A percentile compares a stretch with the other conserved stretches of the same genome.
These are phyloP conservation scores for Eubasilissa splendida DNA, from an alignment of 2,888 invertebrate genomes.

Conservation along the genomic window DNA sequence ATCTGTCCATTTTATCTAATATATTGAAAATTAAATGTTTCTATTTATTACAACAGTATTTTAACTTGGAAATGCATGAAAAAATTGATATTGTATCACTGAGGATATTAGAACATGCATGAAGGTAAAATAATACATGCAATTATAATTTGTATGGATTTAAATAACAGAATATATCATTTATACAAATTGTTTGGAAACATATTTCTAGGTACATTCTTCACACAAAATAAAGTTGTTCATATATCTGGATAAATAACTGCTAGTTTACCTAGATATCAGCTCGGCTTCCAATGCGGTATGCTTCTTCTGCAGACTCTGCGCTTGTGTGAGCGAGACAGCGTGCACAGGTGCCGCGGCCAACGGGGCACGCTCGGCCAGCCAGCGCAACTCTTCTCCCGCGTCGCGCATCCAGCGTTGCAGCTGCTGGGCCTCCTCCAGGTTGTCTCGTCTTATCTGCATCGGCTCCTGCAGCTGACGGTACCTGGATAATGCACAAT, in stretches of 20 bases:
- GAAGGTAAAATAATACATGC: no score
- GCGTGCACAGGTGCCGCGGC: conserved; percentile 71
- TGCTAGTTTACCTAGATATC: conserved; percentile 73
- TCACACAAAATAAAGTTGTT: no score
- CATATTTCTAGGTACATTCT: no score
- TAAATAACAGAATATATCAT: no score
- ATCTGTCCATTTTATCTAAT: no score
- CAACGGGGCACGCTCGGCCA: conserved; percentile 82
- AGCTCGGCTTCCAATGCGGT: conserved; percentile 92
- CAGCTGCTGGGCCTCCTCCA: conserved; percentile 90
- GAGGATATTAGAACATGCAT: no score
- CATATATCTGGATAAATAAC: not conserved
- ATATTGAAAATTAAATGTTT: no score
- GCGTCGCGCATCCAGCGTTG: conserved; percentile 94
- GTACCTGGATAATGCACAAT: conserved; percentile 70
- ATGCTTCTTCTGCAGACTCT: conserved; percentile 94
- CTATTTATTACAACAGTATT: no score
- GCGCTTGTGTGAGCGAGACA: conserved; percentile 83
- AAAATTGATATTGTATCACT: no score
- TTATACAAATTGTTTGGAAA: no score
- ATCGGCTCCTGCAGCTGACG: conserved; percentile 90
- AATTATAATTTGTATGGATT: no score
- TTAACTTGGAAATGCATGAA: no score
- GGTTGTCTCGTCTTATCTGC: conserved; percentile 90
- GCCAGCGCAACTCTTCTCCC: conserved; percentile 94